A percentile compares a stretch with the other conserved stretches of the same genome.
Conservation (phyloP, 2,113 vertebrate genomes). For the Marcusenius ussheri region DNA sequence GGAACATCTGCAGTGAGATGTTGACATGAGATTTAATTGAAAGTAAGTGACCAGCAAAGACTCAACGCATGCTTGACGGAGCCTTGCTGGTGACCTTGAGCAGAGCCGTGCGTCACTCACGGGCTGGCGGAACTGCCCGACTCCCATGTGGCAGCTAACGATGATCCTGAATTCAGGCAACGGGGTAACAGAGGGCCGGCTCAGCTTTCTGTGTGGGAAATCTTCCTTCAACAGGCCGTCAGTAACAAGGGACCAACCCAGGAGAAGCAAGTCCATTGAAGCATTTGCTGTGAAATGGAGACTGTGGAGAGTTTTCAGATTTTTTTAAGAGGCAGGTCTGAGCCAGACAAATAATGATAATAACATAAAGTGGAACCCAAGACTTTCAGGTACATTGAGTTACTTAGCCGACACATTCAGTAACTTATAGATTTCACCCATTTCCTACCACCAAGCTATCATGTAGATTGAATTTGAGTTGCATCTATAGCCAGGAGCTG, state of each 20-base stretch:
- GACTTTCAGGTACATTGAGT: background rate
- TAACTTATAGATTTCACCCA: background rate
- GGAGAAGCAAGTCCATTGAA: background rate
- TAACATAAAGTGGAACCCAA: background rate
- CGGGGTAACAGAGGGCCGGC: background rate
- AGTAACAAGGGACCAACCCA: background rate
- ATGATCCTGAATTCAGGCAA: background rate
- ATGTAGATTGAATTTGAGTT: background rate
- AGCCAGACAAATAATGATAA: background rate
- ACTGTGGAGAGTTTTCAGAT: background rate
- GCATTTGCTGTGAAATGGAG: background rate
- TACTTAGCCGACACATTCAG: background rate
- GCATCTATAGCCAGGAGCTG: background rate
- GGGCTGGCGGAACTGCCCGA: background rate
- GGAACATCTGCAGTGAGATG: background rate
- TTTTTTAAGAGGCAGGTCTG: background rate
- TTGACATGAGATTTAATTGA: background rate
- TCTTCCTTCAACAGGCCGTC: background rate
- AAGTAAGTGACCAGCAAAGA: background rate
- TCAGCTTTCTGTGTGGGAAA: background rate
- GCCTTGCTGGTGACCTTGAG: background rate
- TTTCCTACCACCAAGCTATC: background rate
- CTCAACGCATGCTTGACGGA: background rate
- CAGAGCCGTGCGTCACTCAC: background rate
- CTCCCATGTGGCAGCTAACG: background rate